Conservation (phyloP, 2,888 invertebrate species). For the Drosophila lacicola region DNA sequence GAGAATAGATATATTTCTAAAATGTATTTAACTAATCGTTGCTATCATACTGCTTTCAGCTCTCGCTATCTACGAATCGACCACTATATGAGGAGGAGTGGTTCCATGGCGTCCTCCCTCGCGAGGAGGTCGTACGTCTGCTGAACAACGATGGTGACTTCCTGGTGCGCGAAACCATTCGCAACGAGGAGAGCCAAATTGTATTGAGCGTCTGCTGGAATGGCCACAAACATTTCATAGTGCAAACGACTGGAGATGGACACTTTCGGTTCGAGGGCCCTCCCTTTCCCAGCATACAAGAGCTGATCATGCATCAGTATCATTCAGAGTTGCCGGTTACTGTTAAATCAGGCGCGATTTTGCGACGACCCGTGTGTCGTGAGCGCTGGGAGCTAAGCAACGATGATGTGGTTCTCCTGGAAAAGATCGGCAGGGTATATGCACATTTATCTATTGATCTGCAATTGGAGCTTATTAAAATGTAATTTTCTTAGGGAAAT, state of each 20-base stretch:
- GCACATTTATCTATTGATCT: background rate
- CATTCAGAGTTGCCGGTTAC: slow-evolving; percentile 95
- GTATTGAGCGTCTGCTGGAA: slow-evolving; percentile 98
- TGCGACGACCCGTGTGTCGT: slow-evolving; percentile 93
- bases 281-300: slow-evolving; percentile 96
- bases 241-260: slow-evolving; percentile 96
- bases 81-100: slow-evolving; percentile 96
- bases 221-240: slow-evolving; percentile 98
- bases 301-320: slow-evolving; percentile 95
- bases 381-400: slow-evolving; percentile 98
- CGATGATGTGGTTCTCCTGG: slow-evolving; percentile 95
- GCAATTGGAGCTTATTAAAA: too few species aligned
- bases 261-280: slow-evolving; percentile 97
- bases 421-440: slow-evolving; percentile 96
- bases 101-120: slow-evolving; percentile 98
- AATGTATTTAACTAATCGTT: slow-evolving; percentile 16
- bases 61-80: slow-evolving; percentile 87
- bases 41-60: slow-evolving; percentile 64
- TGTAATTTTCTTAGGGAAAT: slow-evolving; percentile 90
- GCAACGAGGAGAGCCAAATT: slow-evolving; percentile 96
- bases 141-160: slow-evolving; percentile 97
- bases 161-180: slow-evolving; percentile 95
- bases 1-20: slow-evolving; percentile 1
- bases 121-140: slow-evolving; percentile 97
- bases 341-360: slow-evolving; percentile 95